A percentile compares a stretch with the other conserved stretches of the same genome.
Conservation (phyloP, 2,113 vertebrate species). For the Cyphomyrus plagiostoma region DNA sequence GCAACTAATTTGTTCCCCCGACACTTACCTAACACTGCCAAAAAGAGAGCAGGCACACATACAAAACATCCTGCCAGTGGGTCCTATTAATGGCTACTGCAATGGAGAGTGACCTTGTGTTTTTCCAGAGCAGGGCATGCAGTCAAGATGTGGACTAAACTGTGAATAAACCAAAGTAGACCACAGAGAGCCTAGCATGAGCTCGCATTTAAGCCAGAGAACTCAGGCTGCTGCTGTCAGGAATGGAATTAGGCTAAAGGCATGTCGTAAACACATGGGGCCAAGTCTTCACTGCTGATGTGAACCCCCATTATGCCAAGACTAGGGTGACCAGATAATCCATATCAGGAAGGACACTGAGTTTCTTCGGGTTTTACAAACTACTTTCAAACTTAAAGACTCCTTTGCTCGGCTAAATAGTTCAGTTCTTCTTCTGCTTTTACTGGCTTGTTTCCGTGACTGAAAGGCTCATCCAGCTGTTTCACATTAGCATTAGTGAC, state of each 20-base stretch:
- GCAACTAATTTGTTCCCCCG: neutral
- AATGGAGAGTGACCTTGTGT: neutral
- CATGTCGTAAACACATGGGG: neutral
- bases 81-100: neutral
- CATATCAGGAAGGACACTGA: too few relatives aligned
- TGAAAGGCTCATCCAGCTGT: too few relatives aligned
- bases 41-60: neutral
- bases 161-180: neutral
- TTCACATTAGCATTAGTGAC: too few relatives aligned
- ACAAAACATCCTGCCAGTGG: neutral
- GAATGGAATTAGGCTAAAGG: conserved; percentile 38
- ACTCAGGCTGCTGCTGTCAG: conserved; percentile 32
- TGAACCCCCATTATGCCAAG: conserved; percentile 26
- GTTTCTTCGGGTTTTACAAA: too few relatives aligned
- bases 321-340: too few relatives aligned
- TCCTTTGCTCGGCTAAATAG: too few relatives aligned
- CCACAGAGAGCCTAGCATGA: neutral
- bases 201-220: neutral
- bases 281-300: conserved; percentile 20
- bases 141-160: neutral
- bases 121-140: neutral
- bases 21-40: neutral
- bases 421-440: too few relatives aligned
- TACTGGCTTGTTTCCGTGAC: too few relatives aligned
- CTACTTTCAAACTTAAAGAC: too few relatives aligned